Conservation (phyloP, 2,113 vertebrate genomes). For the Desmodus rotundus region DNA sequence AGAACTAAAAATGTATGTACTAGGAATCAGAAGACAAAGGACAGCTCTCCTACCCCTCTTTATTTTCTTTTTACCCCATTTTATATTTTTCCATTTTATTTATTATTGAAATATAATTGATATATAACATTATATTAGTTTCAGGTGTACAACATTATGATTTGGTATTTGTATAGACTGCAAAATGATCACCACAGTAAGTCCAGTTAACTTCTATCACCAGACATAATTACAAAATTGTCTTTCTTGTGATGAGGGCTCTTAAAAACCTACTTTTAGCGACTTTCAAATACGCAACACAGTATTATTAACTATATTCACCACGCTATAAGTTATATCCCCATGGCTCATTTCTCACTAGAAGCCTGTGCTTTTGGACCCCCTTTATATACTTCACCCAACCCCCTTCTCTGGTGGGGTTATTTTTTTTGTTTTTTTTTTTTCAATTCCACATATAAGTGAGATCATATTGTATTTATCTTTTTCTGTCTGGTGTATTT, state of each 20-base stretch:
- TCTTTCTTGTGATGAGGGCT: neutral
- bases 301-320: neutral
- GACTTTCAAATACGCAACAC: neutral
- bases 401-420: neutral
- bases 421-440: neutral
- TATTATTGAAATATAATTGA: neutral
- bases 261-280: neutral
- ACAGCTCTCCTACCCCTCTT: neutral
- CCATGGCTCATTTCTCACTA: neutral
- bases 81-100: neutral
- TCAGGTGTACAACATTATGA: neutral
- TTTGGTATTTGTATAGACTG: neutral
- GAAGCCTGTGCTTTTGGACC: neutral
- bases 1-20: neutral
- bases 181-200: neutral
- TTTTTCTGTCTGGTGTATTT: neutral
- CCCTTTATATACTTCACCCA: neutral
- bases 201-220: neutral
- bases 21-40: neutral
- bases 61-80: neutral
- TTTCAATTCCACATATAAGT: neutral
- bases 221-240: neutral
- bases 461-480: neutral
- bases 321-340: neutral
- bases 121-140: neutral